phyloP scores from a whole-genome alignment of 2,888 invertebrate genomes.

The Cyaniris semiargus region DNA sequence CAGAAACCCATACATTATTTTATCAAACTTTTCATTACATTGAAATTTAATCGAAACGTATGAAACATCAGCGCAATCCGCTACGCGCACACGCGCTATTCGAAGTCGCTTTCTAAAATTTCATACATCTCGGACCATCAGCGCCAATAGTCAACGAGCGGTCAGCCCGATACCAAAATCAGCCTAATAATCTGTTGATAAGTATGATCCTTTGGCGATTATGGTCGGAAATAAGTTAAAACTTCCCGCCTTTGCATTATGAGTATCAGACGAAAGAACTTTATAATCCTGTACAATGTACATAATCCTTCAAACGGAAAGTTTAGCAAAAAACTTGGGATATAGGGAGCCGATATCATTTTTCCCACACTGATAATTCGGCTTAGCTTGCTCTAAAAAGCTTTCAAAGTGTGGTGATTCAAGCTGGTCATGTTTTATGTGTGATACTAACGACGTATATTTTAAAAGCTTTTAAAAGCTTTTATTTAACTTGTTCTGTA shows the following conservation, averaged over 20 bases:
- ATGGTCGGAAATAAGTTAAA: neutral
- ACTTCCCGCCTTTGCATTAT: neutral
- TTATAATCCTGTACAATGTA: slow-evolving; percentile 23
- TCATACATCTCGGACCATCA: no score
- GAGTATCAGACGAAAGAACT: neutral
- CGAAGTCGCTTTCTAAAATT: no score
- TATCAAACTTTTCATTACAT: no score
- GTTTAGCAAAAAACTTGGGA: slow-evolving; percentile 18
- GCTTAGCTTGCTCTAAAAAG: slow-evolving; percentile 14
- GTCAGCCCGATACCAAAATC: no score
- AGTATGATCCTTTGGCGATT: neutral
- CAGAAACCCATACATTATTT: no score
- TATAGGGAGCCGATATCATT: neutral
- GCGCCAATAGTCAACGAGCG: no score
- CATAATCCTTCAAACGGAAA: slow-evolving; percentile 25
- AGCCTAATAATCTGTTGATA: no score
- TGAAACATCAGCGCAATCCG: no score
- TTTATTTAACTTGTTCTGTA: no score
- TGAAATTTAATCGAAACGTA: no score
- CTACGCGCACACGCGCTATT: no score
- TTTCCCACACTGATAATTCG: slow-evolving; percentile 4
- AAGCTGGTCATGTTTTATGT: neutral
- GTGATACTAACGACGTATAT: neutral
- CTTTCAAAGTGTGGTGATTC: neutral
- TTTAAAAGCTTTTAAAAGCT: no score